Conservation (phyloP, 1,140 invertebrate species). For the Mamestra configurata region DNA sequence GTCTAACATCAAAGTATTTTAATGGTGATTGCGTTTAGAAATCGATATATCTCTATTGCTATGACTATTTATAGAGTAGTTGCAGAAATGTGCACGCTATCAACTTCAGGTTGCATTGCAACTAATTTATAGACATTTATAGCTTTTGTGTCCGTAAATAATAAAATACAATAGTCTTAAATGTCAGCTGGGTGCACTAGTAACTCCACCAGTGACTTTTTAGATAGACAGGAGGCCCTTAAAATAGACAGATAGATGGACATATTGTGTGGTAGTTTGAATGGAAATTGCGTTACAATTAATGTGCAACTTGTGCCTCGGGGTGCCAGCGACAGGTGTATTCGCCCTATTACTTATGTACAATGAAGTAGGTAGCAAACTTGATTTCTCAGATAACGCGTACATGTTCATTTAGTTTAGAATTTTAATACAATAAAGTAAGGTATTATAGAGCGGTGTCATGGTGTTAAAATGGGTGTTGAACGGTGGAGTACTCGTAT, state of each 20-base stretch:
- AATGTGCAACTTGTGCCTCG: slow-evolving; percentile 57
- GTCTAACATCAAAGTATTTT: slow-evolving; percentile 30
- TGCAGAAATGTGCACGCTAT: not conserved
- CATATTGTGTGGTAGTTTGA: slow-evolving; percentile 65
- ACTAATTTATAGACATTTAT: slow-evolving; percentile 58
- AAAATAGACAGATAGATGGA: slow-evolving; percentile 64
- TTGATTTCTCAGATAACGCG: not conserved
- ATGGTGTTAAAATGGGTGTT: not conserved
- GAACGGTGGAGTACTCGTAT: not conserved
- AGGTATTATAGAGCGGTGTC: not conserved
- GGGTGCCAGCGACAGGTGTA: slow-evolving; percentile 63
- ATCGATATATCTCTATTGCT: slow-evolving; percentile 6
- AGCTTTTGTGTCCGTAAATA: slow-evolving; percentile 18
- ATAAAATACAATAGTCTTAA: slow-evolving; percentile 61
- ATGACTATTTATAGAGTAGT: not conserved
- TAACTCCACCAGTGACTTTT: slow-evolving; percentile 50
- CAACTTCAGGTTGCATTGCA: not conserved
- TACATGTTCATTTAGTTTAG: not conserved
- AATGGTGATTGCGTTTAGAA: slow-evolving; percentile 44
- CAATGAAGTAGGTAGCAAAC: not conserved
- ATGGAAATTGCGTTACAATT: slow-evolving; percentile 69
- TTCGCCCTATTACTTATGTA: slow-evolving; percentile 38
- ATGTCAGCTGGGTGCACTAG: slow-evolving; percentile 61
- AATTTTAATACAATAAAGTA: slow-evolving; percentile 6
- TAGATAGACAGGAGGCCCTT: slow-evolving; percentile 72